Evolutionary conservation across 2,113 vertebrate genomes (phyloP).

Genomic region (Tragelaphus strepsiceros): DNA sequence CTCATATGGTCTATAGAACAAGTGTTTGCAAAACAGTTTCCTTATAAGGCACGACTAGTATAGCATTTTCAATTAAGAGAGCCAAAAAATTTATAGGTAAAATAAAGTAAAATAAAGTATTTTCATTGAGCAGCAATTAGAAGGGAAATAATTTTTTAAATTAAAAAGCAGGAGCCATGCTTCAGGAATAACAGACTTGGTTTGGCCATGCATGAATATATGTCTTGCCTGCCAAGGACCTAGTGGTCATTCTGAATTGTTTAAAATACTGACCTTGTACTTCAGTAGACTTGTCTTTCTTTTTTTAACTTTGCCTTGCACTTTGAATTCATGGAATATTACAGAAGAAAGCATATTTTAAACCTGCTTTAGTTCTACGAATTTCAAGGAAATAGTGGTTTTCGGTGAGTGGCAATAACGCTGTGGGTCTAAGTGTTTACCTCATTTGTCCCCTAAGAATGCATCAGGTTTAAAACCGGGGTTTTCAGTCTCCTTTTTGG

Average conservation of each 20-base stretch:
- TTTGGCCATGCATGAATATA: background rate
- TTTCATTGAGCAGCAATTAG: slow-evolving; percentile 16
- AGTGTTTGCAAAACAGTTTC: slow-evolving; percentile 39
- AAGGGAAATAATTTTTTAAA: background rate
- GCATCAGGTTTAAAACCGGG: background rate
- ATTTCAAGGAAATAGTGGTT: background rate
- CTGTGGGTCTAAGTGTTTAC: background rate
- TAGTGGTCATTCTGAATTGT: background rate
- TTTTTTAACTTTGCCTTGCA: background rate
- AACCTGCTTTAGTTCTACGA: background rate
- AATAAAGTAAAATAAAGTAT: slow-evolving; percentile 31
- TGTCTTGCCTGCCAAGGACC: background rate
- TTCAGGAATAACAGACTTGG: background rate
- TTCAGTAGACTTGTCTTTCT: background rate
- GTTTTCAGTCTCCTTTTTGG: background rate
- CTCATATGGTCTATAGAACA: slow-evolving; percentile 27
- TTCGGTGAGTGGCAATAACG: background rate
- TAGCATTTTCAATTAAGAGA: slow-evolving; percentile 47
- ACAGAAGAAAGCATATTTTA: background rate
- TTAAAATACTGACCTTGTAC: background rate
- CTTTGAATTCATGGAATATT: background rate
- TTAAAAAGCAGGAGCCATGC: background rate
- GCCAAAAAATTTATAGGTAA: slow-evolving; percentile 6
- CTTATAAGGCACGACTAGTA: slow-evolving; percentile 44
- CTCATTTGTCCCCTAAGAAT: background rate